These are phyloP conservation scores for Melikaiella ostensackeni DNA, from an alignment of 2,888 invertebrate genomes.

Conservation along the genomic window DNA sequence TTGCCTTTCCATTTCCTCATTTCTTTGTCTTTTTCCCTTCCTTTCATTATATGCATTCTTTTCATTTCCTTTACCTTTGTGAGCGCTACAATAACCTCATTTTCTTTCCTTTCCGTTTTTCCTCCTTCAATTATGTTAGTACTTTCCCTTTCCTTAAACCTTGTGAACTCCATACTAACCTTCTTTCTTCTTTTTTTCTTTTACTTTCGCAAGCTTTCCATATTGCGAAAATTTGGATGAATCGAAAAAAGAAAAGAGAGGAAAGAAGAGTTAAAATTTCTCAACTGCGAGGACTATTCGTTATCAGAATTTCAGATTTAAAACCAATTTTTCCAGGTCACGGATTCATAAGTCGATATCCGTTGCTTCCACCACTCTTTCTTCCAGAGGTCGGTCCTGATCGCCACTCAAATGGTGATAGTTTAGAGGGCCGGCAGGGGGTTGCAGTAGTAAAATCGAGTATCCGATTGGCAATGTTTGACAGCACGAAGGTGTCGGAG, in stretches of 20 bases:
- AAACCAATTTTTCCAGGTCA: constrained; percentile 37
- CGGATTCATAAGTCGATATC: constrained; percentile 28
- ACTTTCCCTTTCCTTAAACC: no score
- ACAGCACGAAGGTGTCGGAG: constrained; percentile 48
- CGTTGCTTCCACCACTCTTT: constrained; percentile 15
- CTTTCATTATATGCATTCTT: no score
- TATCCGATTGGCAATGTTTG: constrained; percentile 20
- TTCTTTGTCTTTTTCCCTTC: no score
- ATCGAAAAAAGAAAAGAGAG: neutral
- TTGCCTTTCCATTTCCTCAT: neutral
- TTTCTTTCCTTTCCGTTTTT: no score
- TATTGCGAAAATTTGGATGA: neutral
- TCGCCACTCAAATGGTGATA: neutral
- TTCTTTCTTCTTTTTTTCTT: no score
- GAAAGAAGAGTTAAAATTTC: no score
- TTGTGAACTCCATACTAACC: no score
- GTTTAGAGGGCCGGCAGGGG: neutral
- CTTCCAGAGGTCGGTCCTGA: constrained; percentile 32
- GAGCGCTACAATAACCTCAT: no score
- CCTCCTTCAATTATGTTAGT: no score
- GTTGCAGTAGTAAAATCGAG: neutral
- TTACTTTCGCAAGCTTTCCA: neutral
- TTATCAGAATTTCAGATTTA: constrained; percentile 30
- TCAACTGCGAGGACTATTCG: neutral
- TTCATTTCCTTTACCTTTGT: no score